Conservation (phyloP, 2,888 invertebrate species). For the Perdita meconis region DNA sequence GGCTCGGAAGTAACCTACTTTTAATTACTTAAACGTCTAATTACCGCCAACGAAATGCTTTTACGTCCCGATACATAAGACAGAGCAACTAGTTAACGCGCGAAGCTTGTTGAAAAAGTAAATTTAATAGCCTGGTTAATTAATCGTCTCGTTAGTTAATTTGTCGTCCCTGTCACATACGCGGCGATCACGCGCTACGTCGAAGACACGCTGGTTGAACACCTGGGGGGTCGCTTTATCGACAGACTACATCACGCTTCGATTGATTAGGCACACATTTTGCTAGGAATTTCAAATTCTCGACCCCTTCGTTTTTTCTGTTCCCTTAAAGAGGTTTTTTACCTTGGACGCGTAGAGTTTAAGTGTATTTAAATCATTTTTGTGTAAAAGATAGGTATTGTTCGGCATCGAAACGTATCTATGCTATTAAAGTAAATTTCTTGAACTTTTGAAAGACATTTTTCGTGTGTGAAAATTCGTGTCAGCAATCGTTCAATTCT, state of each 20-base stretch:
- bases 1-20: constrained; percentile 35
- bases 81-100: not conserved
- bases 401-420: too few species aligned
- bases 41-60: constrained; percentile 41
- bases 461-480: too few species aligned
- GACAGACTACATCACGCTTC: not conserved
- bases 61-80: not conserved
- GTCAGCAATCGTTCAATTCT: too few species aligned
- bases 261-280: too few species aligned
- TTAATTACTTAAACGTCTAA: constrained; percentile 53
- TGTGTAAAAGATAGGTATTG: too few species aligned
- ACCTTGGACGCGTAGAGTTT: too few species aligned
- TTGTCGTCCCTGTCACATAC: not conserved
- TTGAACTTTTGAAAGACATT: too few species aligned
- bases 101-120: constrained; percentile 18
- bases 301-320: too few species aligned
- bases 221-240: not conserved
- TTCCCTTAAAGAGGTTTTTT: too few species aligned
- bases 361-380: too few species aligned
- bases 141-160: constrained; percentile 30
- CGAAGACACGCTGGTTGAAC: not conserved
- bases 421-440: too few species aligned
- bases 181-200: not conserved
- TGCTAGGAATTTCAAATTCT: too few species aligned
- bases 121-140: constrained; percentile 33